phyloP scores from a whole-genome alignment of 2,888 invertebrate species.

The Callosobruchus maculatus region DNA sequence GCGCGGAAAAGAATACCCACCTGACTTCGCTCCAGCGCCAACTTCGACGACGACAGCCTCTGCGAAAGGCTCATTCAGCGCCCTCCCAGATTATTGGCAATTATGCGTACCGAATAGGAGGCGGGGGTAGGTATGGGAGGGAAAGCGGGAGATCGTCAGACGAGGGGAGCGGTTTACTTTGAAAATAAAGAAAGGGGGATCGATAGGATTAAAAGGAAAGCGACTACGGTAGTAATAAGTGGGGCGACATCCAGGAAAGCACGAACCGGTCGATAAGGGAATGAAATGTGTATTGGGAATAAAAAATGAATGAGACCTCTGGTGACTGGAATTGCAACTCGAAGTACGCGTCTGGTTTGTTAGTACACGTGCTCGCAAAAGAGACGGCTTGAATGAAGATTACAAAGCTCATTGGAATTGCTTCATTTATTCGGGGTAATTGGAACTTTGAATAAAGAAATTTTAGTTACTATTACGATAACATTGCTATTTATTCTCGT shows the following conservation, averaged over 20 bases:
- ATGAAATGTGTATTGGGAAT: neutral
- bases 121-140: neutral
- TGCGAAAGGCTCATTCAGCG: neutral
- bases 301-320: neutral
- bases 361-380: no score
- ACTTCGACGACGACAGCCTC: no score
- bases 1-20: neutral
- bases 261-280: neutral
- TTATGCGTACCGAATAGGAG: neutral
- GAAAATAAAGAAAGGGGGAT: neutral
- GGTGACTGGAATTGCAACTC: no score
- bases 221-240: neutral
- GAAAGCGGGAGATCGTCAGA: neutral
- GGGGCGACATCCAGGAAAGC: neutral
- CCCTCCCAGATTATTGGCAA: neutral
- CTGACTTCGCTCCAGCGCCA: neutral
- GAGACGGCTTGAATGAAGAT: no score
- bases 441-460: no score
- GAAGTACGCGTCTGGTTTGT: no score
- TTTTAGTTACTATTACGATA: no score
- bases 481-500: no score
- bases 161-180: neutral
- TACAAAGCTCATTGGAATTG: no score
- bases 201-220: neutral
- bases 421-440: no score